Percentiles rank a stretch among this genome's conserved stretches.
Evolutionary conservation across 2,797 vertebrate species (phyloP).

Genomic region (Centropyge bicolor): DNA sequence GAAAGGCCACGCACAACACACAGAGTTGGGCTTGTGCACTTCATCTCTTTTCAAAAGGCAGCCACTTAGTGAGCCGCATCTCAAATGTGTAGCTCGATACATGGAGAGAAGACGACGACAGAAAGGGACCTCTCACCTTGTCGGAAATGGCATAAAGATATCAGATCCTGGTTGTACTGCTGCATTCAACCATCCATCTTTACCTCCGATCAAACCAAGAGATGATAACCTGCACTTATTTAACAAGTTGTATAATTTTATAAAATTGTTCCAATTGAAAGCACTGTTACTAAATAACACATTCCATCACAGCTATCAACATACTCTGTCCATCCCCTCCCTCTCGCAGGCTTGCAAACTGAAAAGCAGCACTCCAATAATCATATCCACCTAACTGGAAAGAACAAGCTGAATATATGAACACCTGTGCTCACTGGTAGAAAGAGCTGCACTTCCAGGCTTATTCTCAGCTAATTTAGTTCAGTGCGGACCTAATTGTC

Average conservation of each 20-base stretch:
- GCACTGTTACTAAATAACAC: not conserved
- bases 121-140: not conserved
- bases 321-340: not conserved
- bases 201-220: not conserved
- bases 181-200: not conserved
- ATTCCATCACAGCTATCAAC: not conserved
- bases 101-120: not conserved
- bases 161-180: not conserved
- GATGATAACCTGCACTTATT: not conserved
- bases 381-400: conserved; percentile 52
- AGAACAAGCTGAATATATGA: conserved; percentile 40
- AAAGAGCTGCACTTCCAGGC: conserved; percentile 13
- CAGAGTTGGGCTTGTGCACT: conserved; percentile 30
- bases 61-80: conserved; percentile 46
- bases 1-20: conserved; percentile 54
- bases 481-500: conserved; percentile 3
- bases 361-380: conserved; percentile 44
- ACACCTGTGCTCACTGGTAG: conserved; percentile 56
- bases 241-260: not conserved
- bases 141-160: not conserved
- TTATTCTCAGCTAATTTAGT: conserved; percentile 11
- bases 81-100: conserved; percentile 27
- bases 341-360: conserved; percentile 30
- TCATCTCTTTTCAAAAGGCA: conserved; percentile 54
- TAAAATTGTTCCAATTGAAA: not conserved